Evolutionary conservation across 1,140 invertebrate genomes (phyloP).

Genomic region (Bombus terrestris): DNA sequence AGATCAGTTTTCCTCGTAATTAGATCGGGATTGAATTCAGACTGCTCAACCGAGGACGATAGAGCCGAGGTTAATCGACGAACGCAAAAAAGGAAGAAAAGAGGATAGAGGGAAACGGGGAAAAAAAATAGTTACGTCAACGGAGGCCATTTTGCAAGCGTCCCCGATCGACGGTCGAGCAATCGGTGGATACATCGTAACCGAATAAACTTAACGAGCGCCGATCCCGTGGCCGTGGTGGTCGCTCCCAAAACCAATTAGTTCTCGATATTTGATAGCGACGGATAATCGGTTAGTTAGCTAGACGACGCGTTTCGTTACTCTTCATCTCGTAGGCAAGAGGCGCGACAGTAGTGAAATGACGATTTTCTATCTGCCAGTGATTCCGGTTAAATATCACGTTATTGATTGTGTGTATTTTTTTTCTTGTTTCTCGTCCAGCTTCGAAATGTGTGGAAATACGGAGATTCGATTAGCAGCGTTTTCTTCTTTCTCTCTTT

Average conservation of each 20-base stretch:
- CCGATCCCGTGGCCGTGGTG: slow-evolving; percentile 31
- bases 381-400: neutral
- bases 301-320: slow-evolving; percentile 2
- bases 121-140: slow-evolving; percentile 20
- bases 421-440: neutral
- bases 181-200: slow-evolving; percentile 44
- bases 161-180: slow-evolving; percentile 24
- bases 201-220: slow-evolving; percentile 55
- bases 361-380: neutral
- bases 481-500: neutral
- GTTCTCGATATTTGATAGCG: slow-evolving; percentile 44
- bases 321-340: neutral
- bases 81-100: slow-evolving; percentile 18
- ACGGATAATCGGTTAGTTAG: slow-evolving; percentile 51
- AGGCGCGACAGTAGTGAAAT: neutral
- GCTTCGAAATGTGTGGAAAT: neutral
- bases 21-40: slow-evolving; percentile 67
- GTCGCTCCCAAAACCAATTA: slow-evolving; percentile 47
- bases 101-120: neutral
- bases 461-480: neutral
- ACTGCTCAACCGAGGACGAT: slow-evolving; percentile 54
- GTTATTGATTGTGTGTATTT: neutral
- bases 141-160: slow-evolving; percentile 31
- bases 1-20: slow-evolving; percentile 66
- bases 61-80: slow-evolving; percentile 56